Base-by-base conservation (phyloP, 2,797 vertebrate genomes). In the Myotis daubentonii region DNA sequence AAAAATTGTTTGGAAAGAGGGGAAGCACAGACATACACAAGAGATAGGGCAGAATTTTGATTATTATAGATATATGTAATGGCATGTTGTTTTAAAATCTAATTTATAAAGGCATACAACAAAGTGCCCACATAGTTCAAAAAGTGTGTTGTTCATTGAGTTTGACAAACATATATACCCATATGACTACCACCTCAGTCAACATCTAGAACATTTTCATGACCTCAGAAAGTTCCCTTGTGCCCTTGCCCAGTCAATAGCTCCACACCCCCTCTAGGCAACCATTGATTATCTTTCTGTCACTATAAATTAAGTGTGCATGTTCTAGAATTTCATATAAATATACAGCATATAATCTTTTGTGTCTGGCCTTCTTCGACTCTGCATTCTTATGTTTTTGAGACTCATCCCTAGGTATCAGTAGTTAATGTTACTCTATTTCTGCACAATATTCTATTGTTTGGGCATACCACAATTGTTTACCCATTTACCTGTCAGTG, bases 241-340 rank as follows among this genome's bases (percentile, higher is more conserved):
- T 74, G 38, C 4, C 3, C 15, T 17, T 55, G 13, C 22, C 30
- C 19, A 75, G 30, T 76, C 66, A 30, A 3, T 76, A 55, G 13
- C 33, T 25, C 17, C 38, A 71, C 19, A 1, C 0, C 3, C 49
- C 30, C 25, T 17, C 38, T 15, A 82, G 70, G n/a, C 23, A 78
- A 72, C 41, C 23, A 49, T 1, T n/a, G 30, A 81, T 72, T 19
- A 38, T 22, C 30, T 81, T 91, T 89, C 60, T 94, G 72, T 90
- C 47, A 51, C 19, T 75, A 12, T 12, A 60, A 51, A 51, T 72
- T 75, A 75, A 88, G 38, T 51, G 30, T 78, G 30, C 6, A 60
- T 84, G 55, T 83, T 87, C 74, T 89, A 87, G 76, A 82, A 93
- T 65, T 74, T 84, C 62, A 25, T 51, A 28, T 80, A 94, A 66